These are phyloP conservation scores for Phortica okadai DNA, from an alignment of 2,888 invertebrate species.

Conservation along the genomic window DNA sequence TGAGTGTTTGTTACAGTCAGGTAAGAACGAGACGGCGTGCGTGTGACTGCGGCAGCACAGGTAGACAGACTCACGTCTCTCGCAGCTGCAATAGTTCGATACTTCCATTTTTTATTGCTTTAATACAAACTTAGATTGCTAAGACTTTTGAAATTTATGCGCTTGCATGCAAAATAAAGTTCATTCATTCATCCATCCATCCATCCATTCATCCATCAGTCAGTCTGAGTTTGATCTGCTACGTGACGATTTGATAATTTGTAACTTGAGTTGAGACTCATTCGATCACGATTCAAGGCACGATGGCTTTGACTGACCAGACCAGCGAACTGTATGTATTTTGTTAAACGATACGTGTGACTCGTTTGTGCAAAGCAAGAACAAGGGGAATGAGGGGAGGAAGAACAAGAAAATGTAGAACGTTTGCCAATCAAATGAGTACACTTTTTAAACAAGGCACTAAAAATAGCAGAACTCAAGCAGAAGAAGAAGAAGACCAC, in stretches of 20 bases:
- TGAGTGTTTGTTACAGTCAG: too few relatives aligned
- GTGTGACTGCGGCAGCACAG: neutral
- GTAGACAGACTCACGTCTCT: neutral
- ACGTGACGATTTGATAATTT: slow-evolving; percentile 72
- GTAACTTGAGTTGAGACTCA: neutral
- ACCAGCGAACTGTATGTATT: slow-evolving; percentile 37
- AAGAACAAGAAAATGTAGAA: neutral
- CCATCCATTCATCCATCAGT: neutral
- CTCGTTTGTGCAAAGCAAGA: neutral
- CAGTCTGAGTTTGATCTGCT: slow-evolving; percentile 38
- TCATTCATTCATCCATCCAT: neutral
- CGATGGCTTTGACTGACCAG: slow-evolving; percentile 33
- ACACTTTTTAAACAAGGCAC: slow-evolving; percentile 22
- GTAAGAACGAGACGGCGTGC: neutral
- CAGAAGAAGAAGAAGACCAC: neutral
- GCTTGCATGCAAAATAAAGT: slow-evolving; percentile 37
- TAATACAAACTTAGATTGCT: neutral
- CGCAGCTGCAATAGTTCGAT: slow-evolving; percentile 34
- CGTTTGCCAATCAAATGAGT: neutral
- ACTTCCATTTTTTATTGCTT: slow-evolving; percentile 35
- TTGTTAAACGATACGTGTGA: neutral
- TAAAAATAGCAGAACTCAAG: neutral
- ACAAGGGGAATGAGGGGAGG: neutral
- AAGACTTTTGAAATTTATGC: neutral
- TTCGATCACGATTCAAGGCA: neutral